Evolutionary conservation across 2,113 vertebrate genomes (phyloP), one percentile per base, ranked within the genome.

Genomic region (Mesoclemmys tuberculata): DNA sequence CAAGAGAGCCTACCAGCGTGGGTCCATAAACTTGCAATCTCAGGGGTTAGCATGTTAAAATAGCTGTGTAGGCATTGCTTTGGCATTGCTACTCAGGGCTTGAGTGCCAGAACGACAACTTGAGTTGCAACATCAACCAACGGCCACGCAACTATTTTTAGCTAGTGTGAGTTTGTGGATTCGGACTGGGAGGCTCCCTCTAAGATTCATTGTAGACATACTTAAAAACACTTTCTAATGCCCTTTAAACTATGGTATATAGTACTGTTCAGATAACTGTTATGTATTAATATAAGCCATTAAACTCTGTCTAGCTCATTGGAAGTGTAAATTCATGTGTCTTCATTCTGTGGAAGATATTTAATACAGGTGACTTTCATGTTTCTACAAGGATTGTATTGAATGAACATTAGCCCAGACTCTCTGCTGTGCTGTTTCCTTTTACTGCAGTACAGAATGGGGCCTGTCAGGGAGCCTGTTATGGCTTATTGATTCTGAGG

Each of bases 361-460:
- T 64, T 71, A n/a, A 2, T 89, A 88, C 26, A 31, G 85, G 3
- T 5, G 5, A 2, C 64, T 29, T 4, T 35, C 71, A 1, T 55
- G 3, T 12, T 6, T 80, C n/a, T 1, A 1, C 31, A 5, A 13
- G 68, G 51, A 48, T 29, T 82, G 0, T 2, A 0, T 29, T 22
- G 27, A 49, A 64, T 80, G 88, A 75, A 58, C 5, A 75, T 92
- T 19, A 1, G 61, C 84, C 89, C 0, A 0, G 3, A 86, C 18
- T 0, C 2, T 93, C 84, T 87, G 10, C 14, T 79, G 2, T 85
- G 52, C 5, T 31, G 16, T 82, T 71, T 80, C 46, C 87, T 84
- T 14, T 18, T 79, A 55, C 8, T 83, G 52, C 92, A 77, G 10
- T 56, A 27, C 21, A 26, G 75, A 86, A 54, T 22, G 27, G 3